phyloP scores from a whole-genome alignment of 2,797 vertebrate species.

The Perodicticus potto region DNA sequence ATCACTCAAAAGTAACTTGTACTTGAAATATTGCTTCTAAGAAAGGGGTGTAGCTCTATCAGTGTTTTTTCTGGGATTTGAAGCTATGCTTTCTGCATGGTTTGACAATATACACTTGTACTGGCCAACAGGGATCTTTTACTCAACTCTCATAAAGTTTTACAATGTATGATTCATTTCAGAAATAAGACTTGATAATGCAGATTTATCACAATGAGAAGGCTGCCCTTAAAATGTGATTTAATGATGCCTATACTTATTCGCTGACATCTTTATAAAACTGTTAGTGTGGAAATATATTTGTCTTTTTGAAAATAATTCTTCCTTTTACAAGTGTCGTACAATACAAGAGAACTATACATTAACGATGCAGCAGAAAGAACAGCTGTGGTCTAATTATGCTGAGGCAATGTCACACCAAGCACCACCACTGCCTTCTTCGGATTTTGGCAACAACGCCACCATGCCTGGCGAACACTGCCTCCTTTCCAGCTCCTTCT shows the following conservation, averaged over 20 bases:
- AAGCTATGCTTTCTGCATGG: slow-evolving; percentile 26
- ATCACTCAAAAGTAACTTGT: not conserved
- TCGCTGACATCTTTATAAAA: slow-evolving; percentile 83
- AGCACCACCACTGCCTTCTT: not conserved
- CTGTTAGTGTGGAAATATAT: slow-evolving; percentile 76
- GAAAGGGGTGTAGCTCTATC: not conserved
- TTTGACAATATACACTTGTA: slow-evolving; percentile 63
- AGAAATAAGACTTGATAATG: slow-evolving; percentile 83
- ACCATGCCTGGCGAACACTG: not conserved
- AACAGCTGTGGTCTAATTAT: not conserved
- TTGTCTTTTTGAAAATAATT: slow-evolving; percentile 67
- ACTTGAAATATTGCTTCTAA: slow-evolving; percentile 46
- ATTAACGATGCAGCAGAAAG: slow-evolving; percentile 39
- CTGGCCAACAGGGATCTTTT: slow-evolving; percentile 67
- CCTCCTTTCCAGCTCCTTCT: not conserved
- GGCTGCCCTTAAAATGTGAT: slow-evolving; percentile 78
- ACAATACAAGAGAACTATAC: slow-evolving; percentile 17
- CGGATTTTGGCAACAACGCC: not conserved
- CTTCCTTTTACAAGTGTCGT: slow-evolving; percentile 66
- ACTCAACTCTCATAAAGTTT: slow-evolving; percentile 73
- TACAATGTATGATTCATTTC: slow-evolving; percentile 75
- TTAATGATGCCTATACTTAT: slow-evolving; percentile 75
- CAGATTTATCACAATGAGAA: slow-evolving; percentile 81
- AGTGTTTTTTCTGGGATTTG: not conserved
- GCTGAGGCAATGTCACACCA: not conserved